Evolutionary conservation across 2,888 invertebrate species (phyloP), one percentile per base, ranked within the genome.

Genomic region (Temnothorax ravouxi): DNA sequence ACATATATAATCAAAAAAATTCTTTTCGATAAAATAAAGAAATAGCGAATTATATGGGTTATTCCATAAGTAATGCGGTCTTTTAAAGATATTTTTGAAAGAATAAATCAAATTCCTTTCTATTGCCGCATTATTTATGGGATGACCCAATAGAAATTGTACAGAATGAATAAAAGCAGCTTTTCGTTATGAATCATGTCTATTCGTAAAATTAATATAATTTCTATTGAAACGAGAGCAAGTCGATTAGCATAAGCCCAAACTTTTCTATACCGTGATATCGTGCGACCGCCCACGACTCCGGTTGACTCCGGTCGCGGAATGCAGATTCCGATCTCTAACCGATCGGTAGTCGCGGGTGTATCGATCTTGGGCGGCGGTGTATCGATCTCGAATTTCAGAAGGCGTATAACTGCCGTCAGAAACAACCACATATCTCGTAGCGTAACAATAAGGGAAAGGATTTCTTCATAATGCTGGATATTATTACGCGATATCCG

Each of bases 401-500:
- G 41, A 50, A 79, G 75, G 59, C 61, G 54, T 76, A 47, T 47
- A 79, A 44, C 64, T 52, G 13, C 56, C 44, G 47, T 29, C 50
- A 62, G 83, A 82, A 76, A 77, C 38, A 74, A 59, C 61, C 25
- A 29, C 29, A 67, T 69, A 79, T 44, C 44, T 18, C 61, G 34
- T 84, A 85, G 76, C 84, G 85, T 66, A 88, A 89, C 88, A 88
- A 89, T 87, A 82, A 82, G 69, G 89, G 34, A 84, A 88, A 84
- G 84, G 79, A 61, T 89, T 89, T 89, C 86, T 80, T 72, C 89
- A 87, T 87, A 86, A 88, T 72, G 71, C 66, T 89, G 76, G 89
- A 87, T 89, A 89, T 89, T 88, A 84, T 89, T 89, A 89, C 82
- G 85, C 77, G 15, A 80, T 89, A 89, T 89, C 87, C 89, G 84